Conservation (phyloP, 2,888 invertebrate genomes). For the Apotomis capreana region DNA sequence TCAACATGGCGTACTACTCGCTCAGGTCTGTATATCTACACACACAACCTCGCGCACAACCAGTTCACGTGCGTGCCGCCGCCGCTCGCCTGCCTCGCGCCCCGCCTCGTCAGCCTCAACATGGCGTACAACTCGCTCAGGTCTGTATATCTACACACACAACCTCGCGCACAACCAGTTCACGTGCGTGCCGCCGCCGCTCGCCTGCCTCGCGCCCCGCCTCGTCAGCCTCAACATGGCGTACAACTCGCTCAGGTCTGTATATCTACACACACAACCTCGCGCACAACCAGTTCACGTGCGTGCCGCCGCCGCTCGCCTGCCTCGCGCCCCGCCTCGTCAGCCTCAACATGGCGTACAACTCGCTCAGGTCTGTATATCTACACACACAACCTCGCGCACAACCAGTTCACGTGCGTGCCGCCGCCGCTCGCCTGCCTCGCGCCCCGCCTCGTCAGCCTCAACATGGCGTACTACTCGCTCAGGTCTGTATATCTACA, state of each 20-base stretch:
- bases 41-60: conserved; percentile 87
- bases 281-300: conserved; percentile 83
- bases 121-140: conserved; percentile 86
- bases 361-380: conserved; percentile 39
- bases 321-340: conserved; percentile 95
- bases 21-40: conserved; percentile 10
- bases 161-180: conserved; percentile 97
- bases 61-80: conserved; percentile 88
- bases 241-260: conserved; percentile 70
- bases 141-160: no score
- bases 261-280: conserved; percentile 81
- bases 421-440: conserved; percentile 95
- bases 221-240: conserved; percentile 95
- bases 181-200: conserved; percentile 91
- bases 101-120: conserved; percentile 92
- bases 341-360: conserved; percentile 94
- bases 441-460: conserved; percentile 91
- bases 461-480: conserved; percentile 92
- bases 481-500: conserved; percentile 10
- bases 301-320: conserved; percentile 93
- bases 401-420: conserved; percentile 94
- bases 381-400: conserved; percentile 94
- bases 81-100: conserved; percentile 95
- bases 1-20: conserved; percentile 92
- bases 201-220: conserved; percentile 95